Conservation (phyloP, 2,888 invertebrate genomes). For the Protonemura montana region DNA sequence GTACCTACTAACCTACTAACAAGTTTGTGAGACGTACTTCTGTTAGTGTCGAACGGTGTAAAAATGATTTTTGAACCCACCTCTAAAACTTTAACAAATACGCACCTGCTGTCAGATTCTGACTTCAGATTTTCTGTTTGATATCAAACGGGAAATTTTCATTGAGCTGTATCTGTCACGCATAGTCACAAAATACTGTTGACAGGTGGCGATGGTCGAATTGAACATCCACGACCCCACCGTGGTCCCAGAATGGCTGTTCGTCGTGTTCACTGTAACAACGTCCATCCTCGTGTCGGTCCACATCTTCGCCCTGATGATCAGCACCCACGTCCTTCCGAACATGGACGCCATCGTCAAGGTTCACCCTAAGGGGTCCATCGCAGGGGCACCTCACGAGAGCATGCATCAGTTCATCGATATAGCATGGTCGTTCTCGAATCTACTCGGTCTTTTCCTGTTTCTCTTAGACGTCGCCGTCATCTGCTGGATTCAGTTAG, state of each 20-base stretch:
- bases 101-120: too few species aligned
- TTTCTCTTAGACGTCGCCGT: background rate
- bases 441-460: background rate
- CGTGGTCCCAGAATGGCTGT: background rate
- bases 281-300: background rate
- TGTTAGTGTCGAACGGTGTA: too few species aligned
- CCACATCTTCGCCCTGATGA: conserved; percentile 21
- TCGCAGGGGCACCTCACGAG: background rate
- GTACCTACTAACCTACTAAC: too few species aligned
- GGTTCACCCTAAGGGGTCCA: conserved; percentile 60
- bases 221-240: background rate
- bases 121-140: too few species aligned
- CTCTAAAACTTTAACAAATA: too few species aligned
- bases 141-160: too few species aligned
- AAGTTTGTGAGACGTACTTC: too few species aligned
- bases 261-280: background rate
- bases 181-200: too few species aligned
- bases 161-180: too few species aligned
- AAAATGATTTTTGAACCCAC: too few species aligned
- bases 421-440: background rate
- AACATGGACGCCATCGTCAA: conserved; percentile 15
- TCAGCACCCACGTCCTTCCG: conserved; percentile 8
- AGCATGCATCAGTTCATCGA: background rate
- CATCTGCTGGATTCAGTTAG: background rate
- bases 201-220: background rate